Evolutionary conservation across 2,888 invertebrate species (phyloP).

Genomic region (Acleris laterana): DNA sequence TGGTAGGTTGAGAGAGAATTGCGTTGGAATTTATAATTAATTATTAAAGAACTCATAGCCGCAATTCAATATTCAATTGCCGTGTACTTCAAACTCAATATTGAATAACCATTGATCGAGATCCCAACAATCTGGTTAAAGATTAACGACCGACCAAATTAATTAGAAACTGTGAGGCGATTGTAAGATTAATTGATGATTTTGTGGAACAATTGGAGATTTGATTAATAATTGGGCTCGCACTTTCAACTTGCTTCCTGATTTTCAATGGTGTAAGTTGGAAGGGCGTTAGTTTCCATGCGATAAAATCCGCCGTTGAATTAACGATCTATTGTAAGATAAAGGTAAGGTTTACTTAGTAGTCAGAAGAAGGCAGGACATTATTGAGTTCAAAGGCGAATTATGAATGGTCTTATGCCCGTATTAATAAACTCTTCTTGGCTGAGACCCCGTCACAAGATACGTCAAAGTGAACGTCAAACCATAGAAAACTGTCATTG

Average conservation of each 20-base stretch:
- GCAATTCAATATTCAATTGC: background rate
- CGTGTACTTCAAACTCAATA: background rate
- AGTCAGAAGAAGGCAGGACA: too few species aligned
- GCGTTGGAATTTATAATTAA: too few species aligned
- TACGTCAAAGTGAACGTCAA: too few species aligned
- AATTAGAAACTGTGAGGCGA: constrained; percentile 11
- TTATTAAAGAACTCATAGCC: too few species aligned
- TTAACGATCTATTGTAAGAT: background rate
- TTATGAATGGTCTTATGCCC: too few species aligned
- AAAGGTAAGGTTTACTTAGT: too few species aligned
- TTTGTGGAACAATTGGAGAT: constrained; percentile 11
- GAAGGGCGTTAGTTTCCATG: constrained; percentile 1
- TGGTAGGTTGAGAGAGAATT: too few species aligned
- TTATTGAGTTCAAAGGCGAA: too few species aligned
- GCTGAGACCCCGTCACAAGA: too few species aligned
- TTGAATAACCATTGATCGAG: background rate
- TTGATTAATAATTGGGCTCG: constrained; percentile 18
- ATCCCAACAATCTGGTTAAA: background rate
- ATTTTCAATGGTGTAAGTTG: background rate
- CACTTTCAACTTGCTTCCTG: background rate
- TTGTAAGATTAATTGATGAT: constrained; percentile 22
- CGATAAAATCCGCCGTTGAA: background rate
- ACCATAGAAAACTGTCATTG: too few species aligned
- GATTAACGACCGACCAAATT: constrained; percentile 4
- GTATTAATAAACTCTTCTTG: too few species aligned